These are phyloP conservation scores for Megaceryle maxima DNA, from an alignment of 2,113 vertebrate genomes.

Conservation along the genomic window DNA sequence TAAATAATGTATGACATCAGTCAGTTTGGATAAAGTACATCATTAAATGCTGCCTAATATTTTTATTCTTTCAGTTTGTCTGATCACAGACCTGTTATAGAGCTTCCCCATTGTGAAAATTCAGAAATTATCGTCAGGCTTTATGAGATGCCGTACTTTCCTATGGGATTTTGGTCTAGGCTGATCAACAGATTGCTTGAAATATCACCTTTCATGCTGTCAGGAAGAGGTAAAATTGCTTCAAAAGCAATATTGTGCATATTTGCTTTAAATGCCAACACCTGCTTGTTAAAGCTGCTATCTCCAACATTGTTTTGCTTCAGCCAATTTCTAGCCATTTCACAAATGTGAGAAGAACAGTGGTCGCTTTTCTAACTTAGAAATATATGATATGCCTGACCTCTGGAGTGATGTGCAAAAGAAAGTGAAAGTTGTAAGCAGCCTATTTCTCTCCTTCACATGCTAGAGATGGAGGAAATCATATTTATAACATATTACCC, in stretches of 20 bases:
- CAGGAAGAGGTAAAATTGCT: slow-evolving; percentile 82
- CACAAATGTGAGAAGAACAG: not conserved
- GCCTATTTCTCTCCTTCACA: not conserved
- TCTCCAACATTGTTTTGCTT: not conserved
- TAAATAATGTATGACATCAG: not conserved
- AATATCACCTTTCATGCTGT: slow-evolving; percentile 88
- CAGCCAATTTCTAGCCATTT: not conserved
- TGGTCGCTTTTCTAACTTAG: not conserved
- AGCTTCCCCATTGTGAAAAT: slow-evolving; percentile 94
- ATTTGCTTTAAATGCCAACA: not conserved
- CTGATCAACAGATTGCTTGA: slow-evolving; percentile 92
- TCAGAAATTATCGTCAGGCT: slow-evolving; percentile 91
- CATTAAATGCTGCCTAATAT: not conserved
- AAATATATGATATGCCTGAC: not conserved
- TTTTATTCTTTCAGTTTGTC: slow-evolving; percentile 80
- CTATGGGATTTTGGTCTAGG: slow-evolving; percentile 97
- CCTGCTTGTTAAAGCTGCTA: not conserved
- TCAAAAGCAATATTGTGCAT: not conserved
- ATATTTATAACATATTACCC: not conserved
- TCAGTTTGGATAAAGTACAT: not conserved
- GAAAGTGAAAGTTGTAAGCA: not conserved
- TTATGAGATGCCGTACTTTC: slow-evolving; percentile 97
- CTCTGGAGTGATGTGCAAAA: not conserved
- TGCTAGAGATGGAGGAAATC: not conserved
- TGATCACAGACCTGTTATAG: slow-evolving; percentile 88